Evolutionary conservation across 1,140 invertebrate species (phyloP), one percentile per base, ranked within the genome.

Genomic region (Trachelipus rathkii): DNA sequence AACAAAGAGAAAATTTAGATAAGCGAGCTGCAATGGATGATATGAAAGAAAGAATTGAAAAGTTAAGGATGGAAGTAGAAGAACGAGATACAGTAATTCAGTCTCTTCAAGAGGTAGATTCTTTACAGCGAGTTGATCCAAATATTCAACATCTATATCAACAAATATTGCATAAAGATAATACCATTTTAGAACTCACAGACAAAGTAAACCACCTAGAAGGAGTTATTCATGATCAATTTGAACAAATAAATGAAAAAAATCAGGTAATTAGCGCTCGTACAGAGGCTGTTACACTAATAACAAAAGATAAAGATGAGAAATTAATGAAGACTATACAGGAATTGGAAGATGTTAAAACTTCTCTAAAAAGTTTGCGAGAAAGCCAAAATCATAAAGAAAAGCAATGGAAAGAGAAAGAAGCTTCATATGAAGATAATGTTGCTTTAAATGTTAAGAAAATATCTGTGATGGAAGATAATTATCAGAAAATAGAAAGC

Each of bases 201-300:
- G 85, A 87, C 77, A 85, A 85, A 74, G 84, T 88, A 50, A 79
- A 85, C n/a, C 85, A 88, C 70, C 81, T 85, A 72, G 87, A 88
- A 80, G 81, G 84, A 33, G 81, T 82, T 19, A 83, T 87, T n/a
- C 86, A 91, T 90, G 80, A 79, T n/a, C 75, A 77, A 11, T 71
- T 66, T 0, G 80, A 81, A 45, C n/a, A 66, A 85, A 87, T 94
- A 21, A 90, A 90, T 82, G 93, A 95, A 83, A 95, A 95, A 84
- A 92, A 94, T 84, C 90, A 91, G 82, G 91, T 95, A 67, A 93
- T 95, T 82, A 89, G 92, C 84, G 90, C 93, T 11, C 89, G 93
- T 84, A 94, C 92, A 79, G 90, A 91, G 85, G 93, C 93, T 21
- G 89, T 92, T 46, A 89, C 90, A n/a, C 85, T 93, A 74, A 90